Base-by-base conservation (phyloP, 2,113 vertebrate genomes). In the Odobenus rosmarus region DNA sequence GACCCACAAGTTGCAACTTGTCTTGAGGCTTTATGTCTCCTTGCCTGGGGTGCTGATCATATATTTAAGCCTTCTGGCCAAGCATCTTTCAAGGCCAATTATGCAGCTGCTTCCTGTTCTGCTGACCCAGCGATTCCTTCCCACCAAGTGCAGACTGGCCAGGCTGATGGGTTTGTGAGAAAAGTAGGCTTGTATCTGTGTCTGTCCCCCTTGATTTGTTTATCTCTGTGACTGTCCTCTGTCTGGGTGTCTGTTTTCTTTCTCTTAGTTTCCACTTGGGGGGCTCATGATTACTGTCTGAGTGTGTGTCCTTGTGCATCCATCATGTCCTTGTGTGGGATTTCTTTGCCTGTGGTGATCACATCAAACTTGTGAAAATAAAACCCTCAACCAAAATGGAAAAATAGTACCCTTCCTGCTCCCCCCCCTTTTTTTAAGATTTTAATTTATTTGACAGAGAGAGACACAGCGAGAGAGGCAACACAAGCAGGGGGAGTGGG, bases 11-110 rank as follows among this genome's bases (percentile, higher is more conserved):
- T 82, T 95, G 86, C 36, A 91, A 92, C 26, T 57, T 87, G 92
- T 86, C 55, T 31, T n/a, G n/a, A 96, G 82, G 84, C 89, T 97
- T 97, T 96, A 36, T 76, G 76, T 96, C 88, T 92, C 57, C 49
- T 86, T 84, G 55, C 87, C 62, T 1, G 26, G 77, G 84, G 69
- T 53, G 11, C 64, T 77, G 77, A 49, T 72, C 82, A 69, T 96
- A 92, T 86, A 96, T 91, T 91, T 93, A 92, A 96, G 69, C 57
- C 84, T 71, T 93, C 72, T 95, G 81, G 77, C 28, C 61, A 46
- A 95, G 95, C 83, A 64, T 92, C 64, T 79, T 96, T 94, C 87
- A 96, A 79, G 59, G 71, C 23, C 74, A 92, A 2, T 76, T 90
- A 90, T 88, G 28, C 15, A 87, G 26, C 53, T 87, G 10, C 10